Conservation (phyloP, 2,888 invertebrate genomes). For the Eupithecia pulchellata region DNA sequence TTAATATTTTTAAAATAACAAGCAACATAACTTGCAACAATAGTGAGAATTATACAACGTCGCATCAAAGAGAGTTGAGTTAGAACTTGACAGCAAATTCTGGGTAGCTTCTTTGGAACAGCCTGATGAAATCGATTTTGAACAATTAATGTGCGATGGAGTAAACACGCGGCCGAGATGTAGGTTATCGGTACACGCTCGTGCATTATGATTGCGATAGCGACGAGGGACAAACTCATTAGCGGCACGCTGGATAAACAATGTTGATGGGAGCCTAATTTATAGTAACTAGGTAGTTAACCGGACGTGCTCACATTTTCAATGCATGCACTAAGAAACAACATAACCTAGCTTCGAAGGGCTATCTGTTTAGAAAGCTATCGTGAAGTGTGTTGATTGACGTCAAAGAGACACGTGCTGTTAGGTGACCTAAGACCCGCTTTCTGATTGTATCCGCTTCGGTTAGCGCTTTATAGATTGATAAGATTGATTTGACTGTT, state of each 20-base stretch:
- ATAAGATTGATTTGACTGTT: constrained; percentile 58
- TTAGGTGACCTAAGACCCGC: constrained; percentile 69
- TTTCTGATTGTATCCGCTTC: constrained; percentile 59
- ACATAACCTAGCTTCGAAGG: constrained; percentile 42
- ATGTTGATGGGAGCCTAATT: constrained; percentile 54
- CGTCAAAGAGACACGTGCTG: constrained; percentile 69
- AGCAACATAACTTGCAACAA: constrained; percentile 52
- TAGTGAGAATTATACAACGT: constrained; percentile 58
- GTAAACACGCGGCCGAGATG: constrained; percentile 67
- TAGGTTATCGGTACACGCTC: constrained; percentile 68
- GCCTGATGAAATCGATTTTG: constrained; percentile 67
- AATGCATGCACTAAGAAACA: constrained; percentile 36
- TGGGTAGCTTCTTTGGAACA: constrained; percentile 50
- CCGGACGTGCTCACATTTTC: constrained; percentile 44
- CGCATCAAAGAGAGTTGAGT: constrained; percentile 49
- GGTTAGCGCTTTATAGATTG: constrained; percentile 49
- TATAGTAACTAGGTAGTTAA: constrained; percentile 26
- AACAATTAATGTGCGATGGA: constrained; percentile 64
- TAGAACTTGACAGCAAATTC: constrained; percentile 52
- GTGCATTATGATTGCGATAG: constrained; percentile 53
- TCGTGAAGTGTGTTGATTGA: constrained; percentile 61
- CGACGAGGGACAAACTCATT: constrained; percentile 58
- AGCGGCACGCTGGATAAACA: constrained; percentile 53
- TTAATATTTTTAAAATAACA: constrained; percentile 46
- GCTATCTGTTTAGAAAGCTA: constrained; percentile 59